phyloP scores from a whole-genome alignment of 2,113 vertebrate genomes.

The Sylvicapra grimmia region DNA sequence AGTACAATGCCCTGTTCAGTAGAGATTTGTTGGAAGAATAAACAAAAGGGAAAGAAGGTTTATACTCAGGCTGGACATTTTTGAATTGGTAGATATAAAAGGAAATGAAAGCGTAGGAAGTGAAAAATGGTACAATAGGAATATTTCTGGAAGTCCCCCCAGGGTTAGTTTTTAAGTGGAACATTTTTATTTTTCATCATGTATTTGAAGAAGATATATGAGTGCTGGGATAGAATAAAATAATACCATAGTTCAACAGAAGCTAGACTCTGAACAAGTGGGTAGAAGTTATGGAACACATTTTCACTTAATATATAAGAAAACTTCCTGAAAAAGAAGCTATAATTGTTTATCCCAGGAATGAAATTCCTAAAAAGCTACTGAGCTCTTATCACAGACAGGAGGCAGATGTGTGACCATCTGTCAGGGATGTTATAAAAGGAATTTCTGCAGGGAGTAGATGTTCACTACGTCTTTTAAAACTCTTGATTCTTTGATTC shows the following conservation, averaged over 20 bases:
- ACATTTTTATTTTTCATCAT: not conserved
- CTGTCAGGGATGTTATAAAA: constrained; percentile 38
- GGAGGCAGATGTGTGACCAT: constrained; percentile 30
- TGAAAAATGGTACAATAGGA: not conserved
- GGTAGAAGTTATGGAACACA: not conserved
- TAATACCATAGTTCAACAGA: not conserved
- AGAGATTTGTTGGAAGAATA: constrained; percentile 19
- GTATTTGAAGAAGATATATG: not conserved
- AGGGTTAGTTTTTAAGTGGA: constrained; percentile 6
- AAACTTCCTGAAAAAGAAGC: not conserved
- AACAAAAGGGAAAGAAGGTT: not conserved
- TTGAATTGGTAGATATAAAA: not conserved
- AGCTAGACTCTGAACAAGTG: constrained; percentile 22
- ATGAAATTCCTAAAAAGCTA: constrained; percentile 52
- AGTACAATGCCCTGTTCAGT: not conserved
- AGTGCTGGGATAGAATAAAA: constrained; percentile 2
- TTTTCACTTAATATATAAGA: constrained; percentile 26
- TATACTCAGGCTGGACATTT: not conserved
- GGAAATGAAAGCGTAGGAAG: not conserved
- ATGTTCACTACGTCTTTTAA: not conserved
- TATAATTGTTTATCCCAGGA: constrained; percentile 25
- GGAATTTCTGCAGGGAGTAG: not conserved
- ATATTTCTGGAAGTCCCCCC: not conserved
- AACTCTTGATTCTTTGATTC: not conserved
- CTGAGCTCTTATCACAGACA: not conserved